Evolutionary conservation across 1,140 invertebrate genomes (phyloP), one percentile per base, ranked within the genome.

Genomic region (Meloidogyne hapla): DNA sequence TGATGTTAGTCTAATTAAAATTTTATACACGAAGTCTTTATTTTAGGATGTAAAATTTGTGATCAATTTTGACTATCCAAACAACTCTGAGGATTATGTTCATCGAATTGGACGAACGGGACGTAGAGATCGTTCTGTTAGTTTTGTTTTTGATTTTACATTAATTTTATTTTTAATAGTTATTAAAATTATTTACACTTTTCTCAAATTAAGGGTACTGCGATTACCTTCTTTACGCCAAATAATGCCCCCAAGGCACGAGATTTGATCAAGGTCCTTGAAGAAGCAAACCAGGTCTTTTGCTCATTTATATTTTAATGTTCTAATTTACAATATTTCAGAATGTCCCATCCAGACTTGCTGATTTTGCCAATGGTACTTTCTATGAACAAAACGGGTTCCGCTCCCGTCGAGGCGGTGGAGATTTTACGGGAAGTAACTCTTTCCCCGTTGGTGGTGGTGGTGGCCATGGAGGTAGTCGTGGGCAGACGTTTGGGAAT

Each of bases 11-110:
- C 13, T 40, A 75, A 74, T 26, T 21, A n/a, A 21, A 23, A 33
- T 63, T 38, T 25, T 13, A 0, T 68, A n/a, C 1, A 40, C 9
- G 28, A 18, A 25, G 21, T 33, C 12, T 38, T 28, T 62, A 26
- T 18, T 26, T 64, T 94, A 98, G 89, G 96, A 98, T 88, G 95
- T 99, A 79, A 97, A 96, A 89, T 98, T 94, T 91, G 96, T 99
- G 72, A 95, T 99, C 88, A 99, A 99, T 90, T 98, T 93, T 91
- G 96, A 99, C 89, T 98, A 97, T 89, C 96, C 96, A 65, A 94
- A 93, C 87, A 94, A 93, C 77, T 95, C 94, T 76, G 96, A 99
- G 89, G 96, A 99, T 89, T 99, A 99, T 88, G 95, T 99, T 85
- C 96, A 99, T 89, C 92, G 96, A 80, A 99, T 99, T 70, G 70